Conservation (phyloP, 2,113 vertebrate species). For the Recurvirostra avosetta region DNA sequence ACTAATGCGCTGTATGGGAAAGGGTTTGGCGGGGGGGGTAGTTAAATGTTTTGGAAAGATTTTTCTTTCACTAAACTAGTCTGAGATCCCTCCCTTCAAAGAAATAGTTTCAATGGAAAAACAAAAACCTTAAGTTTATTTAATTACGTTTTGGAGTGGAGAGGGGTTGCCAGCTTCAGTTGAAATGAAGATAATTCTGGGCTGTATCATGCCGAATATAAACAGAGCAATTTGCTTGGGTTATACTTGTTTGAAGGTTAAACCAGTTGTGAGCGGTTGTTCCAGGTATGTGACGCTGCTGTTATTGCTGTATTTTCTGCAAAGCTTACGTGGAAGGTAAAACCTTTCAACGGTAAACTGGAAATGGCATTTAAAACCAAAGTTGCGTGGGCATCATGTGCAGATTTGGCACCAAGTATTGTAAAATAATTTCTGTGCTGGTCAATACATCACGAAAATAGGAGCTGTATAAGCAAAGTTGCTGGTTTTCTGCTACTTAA, state of each 20-base stretch:
- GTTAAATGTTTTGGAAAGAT: not conserved
- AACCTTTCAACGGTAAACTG: not conserved
- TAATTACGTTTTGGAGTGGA: not conserved
- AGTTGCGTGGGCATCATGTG: accelerated
- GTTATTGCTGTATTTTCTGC: not conserved
- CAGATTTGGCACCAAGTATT: not conserved
- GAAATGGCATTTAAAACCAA: not conserved
- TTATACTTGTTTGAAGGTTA: not conserved
- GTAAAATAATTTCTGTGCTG: not conserved
- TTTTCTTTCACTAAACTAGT: not conserved
- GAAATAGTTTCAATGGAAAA: not conserved
- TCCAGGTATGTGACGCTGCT: not conserved
- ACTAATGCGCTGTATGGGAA: not conserved
- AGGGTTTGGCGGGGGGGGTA: not conserved
- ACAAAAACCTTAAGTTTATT: not conserved
- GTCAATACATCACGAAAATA: not conserved
- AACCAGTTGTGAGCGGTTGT: not conserved
- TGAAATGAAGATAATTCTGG: not conserved
- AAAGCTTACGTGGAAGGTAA: not conserved
- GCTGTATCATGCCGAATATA: not conserved
- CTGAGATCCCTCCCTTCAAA: not conserved
- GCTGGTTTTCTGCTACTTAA: not conserved
- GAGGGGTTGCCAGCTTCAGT: not conserved
- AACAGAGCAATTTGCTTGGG: not conserved
- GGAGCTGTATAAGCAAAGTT: not conserved